Evolutionary conservation across 1,140 invertebrate species (phyloP), one percentile per base, ranked within the genome.

Genomic region (Eufriesea mexicana): DNA sequence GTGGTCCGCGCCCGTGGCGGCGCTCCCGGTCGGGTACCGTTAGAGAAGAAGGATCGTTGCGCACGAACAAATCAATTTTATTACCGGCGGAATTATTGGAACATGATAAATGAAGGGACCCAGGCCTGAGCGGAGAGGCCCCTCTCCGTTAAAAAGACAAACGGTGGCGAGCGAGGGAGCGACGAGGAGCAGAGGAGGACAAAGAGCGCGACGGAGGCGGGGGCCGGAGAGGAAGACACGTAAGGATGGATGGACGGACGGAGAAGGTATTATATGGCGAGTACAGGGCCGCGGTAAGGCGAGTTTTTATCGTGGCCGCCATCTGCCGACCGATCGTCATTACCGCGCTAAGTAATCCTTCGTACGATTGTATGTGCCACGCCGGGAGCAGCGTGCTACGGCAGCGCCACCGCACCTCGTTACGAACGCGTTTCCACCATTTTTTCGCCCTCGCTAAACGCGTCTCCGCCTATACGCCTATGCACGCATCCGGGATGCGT

Each of bases 291-390:
- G 88, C 89, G 86, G 89, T 90, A 79, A 92, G 90, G 89, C 93
- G 90, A 92, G 92, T 93, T 94, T 93, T 93, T 94, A 94, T 93
- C 93, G 85, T 74, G 84, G 84, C 90, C 90, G 90, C 92, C 93
- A 94, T 94, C 92, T 94, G 91, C 92, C 91, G 89, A 89, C 89
- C 91, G 91, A 93, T 93, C 93, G 92, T 94, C 93, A 94, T 94
- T 94, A 94, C 92, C 89, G 89, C 84, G 89, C 91, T 93, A 93
- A 93, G 92, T 94, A 93, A 93, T 93, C 91, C 92, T 86, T 90
- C 88, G 89, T 84, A 82, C 79, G 90, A 90, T 82, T 79, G 85
- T 81, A 89, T 79, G 81, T 74, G 81, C 87, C 80, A 89, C 86
- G 77, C 79, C 66, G 66, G 59, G 61, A 61, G 62, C 79, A 76